Base-by-base conservation (phyloP, 1,140 invertebrate species). In the Oreohelix idahoensis region DNA sequence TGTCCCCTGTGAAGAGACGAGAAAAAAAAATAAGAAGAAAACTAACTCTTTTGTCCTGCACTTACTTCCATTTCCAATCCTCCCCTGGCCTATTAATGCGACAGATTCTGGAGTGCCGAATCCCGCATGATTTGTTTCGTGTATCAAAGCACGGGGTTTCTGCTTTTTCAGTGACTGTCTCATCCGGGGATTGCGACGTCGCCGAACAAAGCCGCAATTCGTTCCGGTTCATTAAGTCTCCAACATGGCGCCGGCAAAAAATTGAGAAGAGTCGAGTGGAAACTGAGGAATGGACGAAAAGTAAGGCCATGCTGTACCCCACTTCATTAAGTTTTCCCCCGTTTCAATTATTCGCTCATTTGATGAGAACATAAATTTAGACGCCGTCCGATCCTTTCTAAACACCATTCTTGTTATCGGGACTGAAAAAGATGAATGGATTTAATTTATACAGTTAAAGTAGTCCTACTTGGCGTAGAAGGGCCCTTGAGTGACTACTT, bases 51-150 rank as follows among this genome's bases (percentile, higher is more conserved):
- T 73, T 73, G 71, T 73, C 11, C 38, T 73, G 26, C 71, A 73
- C 71, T 73, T 73, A 42, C 26, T 73, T 73, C 42, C 71, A 39
- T 42, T 73, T 73, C 29, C 42, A 39, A 73, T 26, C 29, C 71
- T 26, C 36, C 23, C 10, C 23, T 36, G 11, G 38, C 8, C 36
- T 29, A 42, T 42, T 73, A 42, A 73, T 42, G 10, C 42, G 39
- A 45, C 71, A 39, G 38, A 45, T 39, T 42, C n/a, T 39, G 17
- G 20, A 45, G 38, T 42, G 71, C 36, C 36, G 71, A 73, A 26
- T 36, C 71, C 71, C 38, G 71, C 71, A n/a, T 73, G 71, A 73
- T 73, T 73, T 73, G 71, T 73, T 73, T 73, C 71, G 71, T 73
- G 36, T 42, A 42, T 45, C 36, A 73, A 73, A 45, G 36, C 42